Evolutionary conservation across 2,113 vertebrate species (phyloP).

Genomic region (Catagonus wagneri): DNA sequence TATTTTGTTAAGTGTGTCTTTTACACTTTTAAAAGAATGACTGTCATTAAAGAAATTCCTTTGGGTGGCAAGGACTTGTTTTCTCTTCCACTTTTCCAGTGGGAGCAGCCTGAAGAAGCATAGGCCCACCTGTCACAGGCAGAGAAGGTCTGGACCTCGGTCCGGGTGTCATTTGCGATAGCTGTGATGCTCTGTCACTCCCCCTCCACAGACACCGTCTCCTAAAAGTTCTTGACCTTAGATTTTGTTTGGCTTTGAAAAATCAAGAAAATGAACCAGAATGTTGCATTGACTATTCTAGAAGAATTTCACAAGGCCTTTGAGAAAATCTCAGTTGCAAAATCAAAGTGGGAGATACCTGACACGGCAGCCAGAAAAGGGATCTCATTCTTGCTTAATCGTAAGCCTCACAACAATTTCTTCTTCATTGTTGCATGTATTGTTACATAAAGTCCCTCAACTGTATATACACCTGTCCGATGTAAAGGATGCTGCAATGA

Average conservation of each 20-base stretch:
- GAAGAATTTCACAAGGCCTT: background rate
- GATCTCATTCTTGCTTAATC: background rate
- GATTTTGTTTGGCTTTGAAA: background rate
- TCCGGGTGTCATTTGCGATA: background rate
- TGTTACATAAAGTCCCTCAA: background rate
- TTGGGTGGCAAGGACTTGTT: background rate
- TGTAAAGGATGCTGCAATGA: background rate
- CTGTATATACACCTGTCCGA: background rate
- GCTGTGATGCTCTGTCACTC: background rate
- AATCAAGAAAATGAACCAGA: background rate
- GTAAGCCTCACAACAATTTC: background rate
- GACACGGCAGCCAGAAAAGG: background rate
- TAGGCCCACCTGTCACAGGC: background rate
- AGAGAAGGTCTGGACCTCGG: no score
- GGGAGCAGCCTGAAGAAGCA: background rate
- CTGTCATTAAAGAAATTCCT: slow-evolving; percentile 31
- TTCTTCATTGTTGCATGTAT: slow-evolving; percentile 5
- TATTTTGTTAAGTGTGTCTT: slow-evolving; percentile 50
- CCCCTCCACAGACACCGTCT: background rate
- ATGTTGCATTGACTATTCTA: slow-evolving; percentile 11
- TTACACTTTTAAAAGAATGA: slow-evolving; percentile 51
- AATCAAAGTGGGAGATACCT: background rate
- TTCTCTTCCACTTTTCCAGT: background rate
- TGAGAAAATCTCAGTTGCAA: background rate
- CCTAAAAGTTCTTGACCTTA: background rate